A percentile compares a stretch with the other conserved stretches of the same genome.
Evolutionary conservation across 2,113 vertebrate species (phyloP).

Genomic region (Vulpes ferrilata): DNA sequence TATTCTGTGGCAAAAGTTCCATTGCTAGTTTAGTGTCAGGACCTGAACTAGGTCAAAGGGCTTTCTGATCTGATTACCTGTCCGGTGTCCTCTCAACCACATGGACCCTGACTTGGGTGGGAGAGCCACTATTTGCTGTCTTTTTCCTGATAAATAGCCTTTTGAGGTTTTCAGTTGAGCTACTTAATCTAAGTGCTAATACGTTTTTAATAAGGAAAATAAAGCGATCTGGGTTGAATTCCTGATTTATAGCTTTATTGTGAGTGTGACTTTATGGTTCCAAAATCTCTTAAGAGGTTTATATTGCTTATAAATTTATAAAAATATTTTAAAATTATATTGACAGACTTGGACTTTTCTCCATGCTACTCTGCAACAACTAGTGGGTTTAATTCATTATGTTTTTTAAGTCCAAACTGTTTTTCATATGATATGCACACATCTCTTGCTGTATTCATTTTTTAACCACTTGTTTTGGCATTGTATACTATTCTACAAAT

Average conservation of each 20-base stretch:
- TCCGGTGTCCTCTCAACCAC: background rate
- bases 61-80: background rate
- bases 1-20: background rate
- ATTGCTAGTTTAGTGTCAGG: background rate
- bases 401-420: background rate
- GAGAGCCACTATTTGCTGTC: background rate
- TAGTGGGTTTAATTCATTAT: background rate
- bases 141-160: background rate
- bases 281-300: constrained; percentile 55
- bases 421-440: background rate
- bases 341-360: background rate
- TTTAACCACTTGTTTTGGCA: background rate
- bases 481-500: background rate
- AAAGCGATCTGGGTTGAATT: background rate
- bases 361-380: background rate
- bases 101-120: background rate
- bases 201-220: constrained; percentile 47
- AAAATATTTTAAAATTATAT: background rate
- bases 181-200: constrained; percentile 42
- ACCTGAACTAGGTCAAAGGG: too few relatives aligned
- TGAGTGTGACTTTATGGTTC: constrained; percentile 17
- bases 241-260: constrained; percentile 1
- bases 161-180: background rate
- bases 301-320: background rate
- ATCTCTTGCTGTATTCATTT: background rate